Base-by-base conservation (phyloP, 2,888 invertebrate species). In the Mimachlamys varia region DNA sequence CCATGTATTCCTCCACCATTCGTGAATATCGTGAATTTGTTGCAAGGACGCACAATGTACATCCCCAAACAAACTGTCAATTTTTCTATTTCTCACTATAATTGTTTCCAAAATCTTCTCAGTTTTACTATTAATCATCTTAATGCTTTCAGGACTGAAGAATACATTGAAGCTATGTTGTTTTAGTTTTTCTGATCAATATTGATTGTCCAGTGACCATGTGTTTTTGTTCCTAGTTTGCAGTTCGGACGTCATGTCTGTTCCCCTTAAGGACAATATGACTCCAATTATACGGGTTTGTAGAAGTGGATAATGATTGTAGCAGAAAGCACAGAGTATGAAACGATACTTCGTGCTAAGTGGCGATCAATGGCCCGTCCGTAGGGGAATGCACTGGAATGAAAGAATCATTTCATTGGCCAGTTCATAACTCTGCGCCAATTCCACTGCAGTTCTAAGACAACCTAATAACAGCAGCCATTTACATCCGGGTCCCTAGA, bases 391-490 rank as follows among this genome's bases (percentile, higher is more conserved):
- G 76, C 76, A 76, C 2, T 33, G 76, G 33, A 76, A 76, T 76
- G 76, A 76, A 76, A 76, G 76, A 76, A 76, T 76, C 12, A 27
- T 33, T 76, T 33, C 76, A 76, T 76, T 76, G 76, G 76, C 33
- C 76, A 76, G 76, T 76, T 76, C 76, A 76, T 76, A 76, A 33
- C 76, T 76, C 76, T 76, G 33, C 76, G 76, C 76, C 76, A 76
- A 76, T 76, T 76, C 33, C 76, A 33, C 76, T 76, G 76, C 76
- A 76, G 27, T 76, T 76, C 76, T 22, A 76, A 33, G 33, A 76
- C 62, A 76, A 76, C 76, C 76, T 76, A 76, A 76, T 76, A 76
- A 76, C 33, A 33, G 33, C 13, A 27, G 27, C 76, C 76, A 76
- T 62, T 62, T 22, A 62, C 62, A 62, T 76, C 76, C 33, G 76